Percentiles rank a stretch among this genome's conserved stretches.
These are phyloP conservation scores for Macrophya alboannulata DNA, from an alignment of 2,888 invertebrate genomes.

Conservation along the genomic window DNA sequence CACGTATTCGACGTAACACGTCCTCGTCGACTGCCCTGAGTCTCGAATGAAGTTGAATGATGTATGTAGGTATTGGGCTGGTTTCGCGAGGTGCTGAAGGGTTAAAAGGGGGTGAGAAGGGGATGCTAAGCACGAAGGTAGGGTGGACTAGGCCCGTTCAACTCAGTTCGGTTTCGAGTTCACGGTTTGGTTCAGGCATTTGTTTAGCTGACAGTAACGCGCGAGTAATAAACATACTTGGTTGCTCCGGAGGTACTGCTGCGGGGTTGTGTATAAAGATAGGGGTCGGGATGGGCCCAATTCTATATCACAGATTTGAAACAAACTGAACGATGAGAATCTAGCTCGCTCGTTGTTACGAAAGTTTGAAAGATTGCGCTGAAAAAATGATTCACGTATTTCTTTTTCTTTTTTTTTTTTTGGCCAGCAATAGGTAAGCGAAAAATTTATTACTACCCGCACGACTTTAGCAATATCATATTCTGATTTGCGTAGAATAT, in stretches of 20 bases:
- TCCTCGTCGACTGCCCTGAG: constrained; percentile 20
- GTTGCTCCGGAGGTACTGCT: constrained; percentile 10
- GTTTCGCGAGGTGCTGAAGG: constrained; percentile 18
- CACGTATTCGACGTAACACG: constrained; percentile 26
- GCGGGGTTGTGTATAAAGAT: neutral
- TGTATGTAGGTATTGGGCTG: constrained; percentile 50
- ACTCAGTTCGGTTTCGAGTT: constrained; percentile 36
- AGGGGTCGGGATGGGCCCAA: neutral
- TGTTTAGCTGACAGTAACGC: constrained; percentile 57
- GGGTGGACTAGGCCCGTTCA: constrained; percentile 6
- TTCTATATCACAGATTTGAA: neutral
- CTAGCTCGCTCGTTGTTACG: neutral
- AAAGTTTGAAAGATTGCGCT: constrained; percentile 28
- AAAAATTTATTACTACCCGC: constrained; percentile 7
- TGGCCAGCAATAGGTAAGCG: neutral
- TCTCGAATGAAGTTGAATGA: constrained; percentile 52
- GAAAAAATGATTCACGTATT: neutral
- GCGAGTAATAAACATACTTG: constrained; percentile 70
- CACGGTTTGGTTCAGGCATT: constrained; percentile 45
- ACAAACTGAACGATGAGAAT: constrained; percentile 17
- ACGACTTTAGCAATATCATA: neutral
- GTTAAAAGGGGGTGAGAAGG: neutral
- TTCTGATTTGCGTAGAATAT: constrained; percentile 2
- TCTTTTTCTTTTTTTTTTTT: too few species aligned
- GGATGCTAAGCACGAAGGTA: neutral